These are phyloP conservation scores for Harpagus bidentatus DNA, from an alignment of 2,113 vertebrate genomes.

Conservation along the genomic window DNA sequence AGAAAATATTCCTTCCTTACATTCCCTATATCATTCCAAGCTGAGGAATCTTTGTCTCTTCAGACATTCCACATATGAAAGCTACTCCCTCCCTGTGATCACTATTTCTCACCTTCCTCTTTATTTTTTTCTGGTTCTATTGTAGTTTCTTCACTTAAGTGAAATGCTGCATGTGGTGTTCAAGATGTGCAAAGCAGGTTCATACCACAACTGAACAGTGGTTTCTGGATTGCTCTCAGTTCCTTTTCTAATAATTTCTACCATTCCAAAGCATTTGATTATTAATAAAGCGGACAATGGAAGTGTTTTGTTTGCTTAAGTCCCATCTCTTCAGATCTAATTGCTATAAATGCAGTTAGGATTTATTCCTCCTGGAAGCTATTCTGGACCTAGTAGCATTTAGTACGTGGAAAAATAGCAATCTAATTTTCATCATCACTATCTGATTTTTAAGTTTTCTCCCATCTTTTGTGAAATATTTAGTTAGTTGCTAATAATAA, in stretches of 20 bases:
- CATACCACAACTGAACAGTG: not conserved
- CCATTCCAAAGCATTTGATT: not conserved
- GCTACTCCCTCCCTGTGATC: not conserved
- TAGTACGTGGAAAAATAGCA: not conserved
- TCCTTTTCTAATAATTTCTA: not conserved
- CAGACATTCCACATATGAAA: not conserved
- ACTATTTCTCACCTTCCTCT: not conserved
- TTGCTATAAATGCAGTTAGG: not conserved
- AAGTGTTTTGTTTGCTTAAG: not conserved
- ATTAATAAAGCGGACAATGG: not conserved
- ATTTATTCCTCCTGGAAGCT: not conserved
- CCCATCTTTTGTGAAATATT: not conserved
- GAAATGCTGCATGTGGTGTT: not conserved
- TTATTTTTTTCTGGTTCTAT: not conserved
- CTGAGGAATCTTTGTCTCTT: not conserved
- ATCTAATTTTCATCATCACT: not conserved
- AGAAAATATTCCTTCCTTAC: not conserved
- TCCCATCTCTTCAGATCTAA: not conserved
- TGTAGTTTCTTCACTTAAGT: not conserved
- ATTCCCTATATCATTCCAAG: not conserved
- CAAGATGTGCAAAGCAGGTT: not conserved
- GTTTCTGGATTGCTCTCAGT: not conserved
- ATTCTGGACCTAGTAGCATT: not conserved
- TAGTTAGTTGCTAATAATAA: not conserved
- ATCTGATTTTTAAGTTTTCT: not conserved